Evolutionary conservation across 2,797 vertebrate genomes (phyloP), one percentile per base, ranked within the genome.

Genomic region (Sebastes flavidus): DNA sequence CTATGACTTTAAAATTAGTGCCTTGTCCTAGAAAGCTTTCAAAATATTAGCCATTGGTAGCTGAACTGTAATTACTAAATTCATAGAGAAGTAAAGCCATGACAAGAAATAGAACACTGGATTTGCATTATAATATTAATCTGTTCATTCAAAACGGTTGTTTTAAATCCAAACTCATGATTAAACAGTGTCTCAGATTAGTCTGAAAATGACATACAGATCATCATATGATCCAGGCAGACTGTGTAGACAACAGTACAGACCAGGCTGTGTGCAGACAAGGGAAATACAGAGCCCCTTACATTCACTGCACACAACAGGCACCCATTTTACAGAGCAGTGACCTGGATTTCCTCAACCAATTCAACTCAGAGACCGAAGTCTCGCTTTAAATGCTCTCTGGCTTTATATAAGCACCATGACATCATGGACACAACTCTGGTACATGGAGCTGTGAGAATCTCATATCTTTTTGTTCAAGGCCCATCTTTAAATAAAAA

Each of bases 291-390:
- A 92, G 69, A 87, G 80, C 8, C 78, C 77, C 78, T 77, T 74
- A 87, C 84, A 93, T 79, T 88, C 87, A 86, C 71, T 58, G 85
- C 83, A 80, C 74, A 90, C 90, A 92, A 87, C 87, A 89, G 77
- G 84, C 83, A 7, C 80, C 87, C 89, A 91, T 93, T 93, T 92
- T 84, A 87, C 85, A 85, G 84, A 88, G 88, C 90, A 75, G 77
- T 93, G 94, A 94, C 93, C 92, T 94, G 93, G 88, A 94, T 95
- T 94, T 91, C 65, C 55, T 89, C 80, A 85, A 78, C 91, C 83
- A 74, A 85, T 81, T 78, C 78, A 62, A 80, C 90, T 78, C 80
- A 70, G 72, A 80, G 78, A 87, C 78, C 14, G 3, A 78, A 82
- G 80, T 80, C 80, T 85, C 65, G 14, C 87, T 92, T 90, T 93